These are phyloP conservation scores for Nothobranchius kuhntae DNA, from an alignment of 2,113 vertebrate genomes.

Conservation along the genomic window DNA sequence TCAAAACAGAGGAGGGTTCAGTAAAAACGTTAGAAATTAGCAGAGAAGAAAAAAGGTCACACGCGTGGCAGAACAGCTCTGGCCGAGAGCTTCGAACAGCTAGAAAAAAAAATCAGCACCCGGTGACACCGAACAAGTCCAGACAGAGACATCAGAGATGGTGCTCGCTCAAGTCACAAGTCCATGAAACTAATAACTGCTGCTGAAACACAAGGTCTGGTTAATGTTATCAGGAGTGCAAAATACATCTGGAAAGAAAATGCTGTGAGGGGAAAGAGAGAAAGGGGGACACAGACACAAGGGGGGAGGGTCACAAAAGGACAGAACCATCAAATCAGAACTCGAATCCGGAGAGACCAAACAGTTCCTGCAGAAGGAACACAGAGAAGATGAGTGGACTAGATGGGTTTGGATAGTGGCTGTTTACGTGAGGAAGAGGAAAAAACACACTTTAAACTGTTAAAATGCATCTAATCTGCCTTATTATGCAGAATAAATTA, in stretches of 20 bases:
- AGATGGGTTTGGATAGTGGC: constrained; percentile 11
- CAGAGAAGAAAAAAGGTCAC: constrained; percentile 20
- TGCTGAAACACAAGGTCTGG: constrained; percentile 60
- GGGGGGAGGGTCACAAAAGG: constrained; percentile 18
- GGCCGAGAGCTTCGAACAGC: constrained; percentile 9
- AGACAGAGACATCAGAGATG: constrained; percentile 23
- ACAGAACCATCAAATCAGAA: constrained; percentile 46
- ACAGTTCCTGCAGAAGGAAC: constrained; percentile 41
- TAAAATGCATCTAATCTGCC: neutral
- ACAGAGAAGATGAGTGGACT: constrained; percentile 33
- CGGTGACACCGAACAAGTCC: constrained; percentile 37
- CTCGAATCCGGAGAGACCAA: constrained; percentile 10
- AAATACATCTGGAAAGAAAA: constrained; percentile 33
- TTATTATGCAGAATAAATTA: too few relatives aligned
- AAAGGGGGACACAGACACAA: constrained; percentile 51
- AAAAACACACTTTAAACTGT: neutral
- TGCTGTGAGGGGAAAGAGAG: constrained; percentile 53
- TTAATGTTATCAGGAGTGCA: constrained; percentile 36
- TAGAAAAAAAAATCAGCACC: constrained; percentile 32
- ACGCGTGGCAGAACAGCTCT: constrained; percentile 15
- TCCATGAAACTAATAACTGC: constrained; percentile 37
- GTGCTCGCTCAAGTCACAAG: constrained; percentile 32
- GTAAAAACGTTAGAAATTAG: constrained; percentile 20
- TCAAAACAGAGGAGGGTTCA: constrained; percentile 14
- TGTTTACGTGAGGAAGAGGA: neutral